Conservation (phyloP, 2,797 vertebrate species). For the Eospalax fontanierii region DNA sequence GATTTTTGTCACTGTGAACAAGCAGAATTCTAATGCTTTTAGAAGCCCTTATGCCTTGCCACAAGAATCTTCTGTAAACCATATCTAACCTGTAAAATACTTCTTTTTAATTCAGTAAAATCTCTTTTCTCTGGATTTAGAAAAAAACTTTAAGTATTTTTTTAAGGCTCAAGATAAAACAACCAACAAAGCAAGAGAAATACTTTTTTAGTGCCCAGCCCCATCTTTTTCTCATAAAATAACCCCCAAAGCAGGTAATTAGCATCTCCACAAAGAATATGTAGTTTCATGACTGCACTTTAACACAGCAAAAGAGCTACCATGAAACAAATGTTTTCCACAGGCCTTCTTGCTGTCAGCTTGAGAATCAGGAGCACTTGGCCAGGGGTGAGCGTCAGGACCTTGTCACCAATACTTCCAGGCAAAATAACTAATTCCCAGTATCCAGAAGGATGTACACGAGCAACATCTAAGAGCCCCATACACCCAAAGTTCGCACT, state of each 20-base stretch:
- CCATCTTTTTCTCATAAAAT: background rate
- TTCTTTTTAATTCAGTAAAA: constrained; percentile 13
- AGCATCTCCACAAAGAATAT: background rate
- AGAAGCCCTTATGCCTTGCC: background rate
- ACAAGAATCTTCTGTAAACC: background rate
- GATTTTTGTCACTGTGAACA: background rate
- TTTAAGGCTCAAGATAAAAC: background rate
- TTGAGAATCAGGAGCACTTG: too few species aligned
- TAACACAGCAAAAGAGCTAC: background rate
- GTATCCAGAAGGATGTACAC: background rate
- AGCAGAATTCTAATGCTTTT: background rate
- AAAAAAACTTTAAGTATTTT: background rate
- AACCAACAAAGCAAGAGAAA: background rate
- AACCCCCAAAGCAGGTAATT: background rate
- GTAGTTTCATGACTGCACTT: background rate
- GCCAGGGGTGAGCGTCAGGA: background rate
- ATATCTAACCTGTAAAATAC: background rate
- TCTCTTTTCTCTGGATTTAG: background rate
- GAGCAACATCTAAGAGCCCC: background rate
- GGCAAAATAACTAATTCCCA: background rate
- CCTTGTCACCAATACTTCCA: background rate
- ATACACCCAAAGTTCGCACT: background rate
- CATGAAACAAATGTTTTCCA: fast-evolving
- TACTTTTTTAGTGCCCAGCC: background rate
- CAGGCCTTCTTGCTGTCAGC: background rate